These are phyloP conservation scores for Lottia scabra DNA, from an alignment of 2,888 invertebrate species.

Conservation along the genomic window DNA sequence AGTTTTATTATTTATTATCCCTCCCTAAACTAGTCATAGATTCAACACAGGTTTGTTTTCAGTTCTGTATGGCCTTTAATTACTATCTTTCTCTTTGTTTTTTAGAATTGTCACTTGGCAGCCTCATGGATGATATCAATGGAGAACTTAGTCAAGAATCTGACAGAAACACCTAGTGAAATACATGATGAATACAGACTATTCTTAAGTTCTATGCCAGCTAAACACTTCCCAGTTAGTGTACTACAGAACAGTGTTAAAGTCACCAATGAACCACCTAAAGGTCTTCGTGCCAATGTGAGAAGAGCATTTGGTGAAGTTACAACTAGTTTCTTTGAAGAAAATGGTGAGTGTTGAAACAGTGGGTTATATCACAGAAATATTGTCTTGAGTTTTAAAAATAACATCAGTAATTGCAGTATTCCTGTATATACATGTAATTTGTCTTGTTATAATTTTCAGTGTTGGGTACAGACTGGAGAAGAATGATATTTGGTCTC, in stretches of 20 bases:
- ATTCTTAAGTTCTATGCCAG: conserved; percentile 70
- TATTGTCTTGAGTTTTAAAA: no score
- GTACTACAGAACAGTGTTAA: conserved; percentile 71
- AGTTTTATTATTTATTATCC: no score
- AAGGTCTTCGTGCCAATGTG: conserved; percentile 78
- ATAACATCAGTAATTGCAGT: no score
- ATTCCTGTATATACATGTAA: no score
- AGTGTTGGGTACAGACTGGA: conserved; percentile 67
- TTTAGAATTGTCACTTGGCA: conserved; percentile 70
- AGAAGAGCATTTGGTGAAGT: conserved; percentile 86
- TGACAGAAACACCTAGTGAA: conserved; percentile 64
- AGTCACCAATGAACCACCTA: conserved; percentile 71
- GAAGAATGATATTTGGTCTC: conserved; percentile 68
- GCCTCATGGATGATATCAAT: conserved; percentile 70
- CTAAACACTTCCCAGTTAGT: conserved; percentile 68
- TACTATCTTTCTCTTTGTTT: neutral
- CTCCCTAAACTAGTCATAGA: neutral
- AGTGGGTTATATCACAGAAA: no score
- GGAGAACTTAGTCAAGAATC: conserved; percentile 67
- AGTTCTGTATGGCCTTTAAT: neutral
- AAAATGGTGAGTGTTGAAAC: conserved; percentile 75
- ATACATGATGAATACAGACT: conserved; percentile 68
- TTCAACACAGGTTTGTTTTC: neutral
- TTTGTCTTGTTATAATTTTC: conserved; percentile 22
- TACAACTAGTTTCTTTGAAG: conserved; percentile 84